These are phyloP conservation scores for Geococcyx californianus DNA, from an alignment of 2,113 vertebrate genomes.

Conservation along the genomic window DNA sequence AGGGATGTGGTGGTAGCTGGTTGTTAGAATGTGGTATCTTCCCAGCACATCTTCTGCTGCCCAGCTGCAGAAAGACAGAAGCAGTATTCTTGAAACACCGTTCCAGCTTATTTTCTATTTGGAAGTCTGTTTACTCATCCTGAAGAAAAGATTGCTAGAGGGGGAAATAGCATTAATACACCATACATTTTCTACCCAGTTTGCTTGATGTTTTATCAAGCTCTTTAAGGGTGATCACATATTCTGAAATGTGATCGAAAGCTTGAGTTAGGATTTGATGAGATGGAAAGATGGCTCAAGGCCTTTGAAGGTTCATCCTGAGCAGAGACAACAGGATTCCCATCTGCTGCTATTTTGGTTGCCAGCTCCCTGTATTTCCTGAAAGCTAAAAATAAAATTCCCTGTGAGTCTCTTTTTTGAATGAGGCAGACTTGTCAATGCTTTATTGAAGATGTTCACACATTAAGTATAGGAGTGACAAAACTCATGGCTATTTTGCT, in stretches of 20 bases:
- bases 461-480: background rate
- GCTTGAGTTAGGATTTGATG: background rate
- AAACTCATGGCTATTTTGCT: background rate
- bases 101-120: background rate
- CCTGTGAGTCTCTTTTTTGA: background rate
- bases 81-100: background rate
- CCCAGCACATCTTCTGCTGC: background rate
- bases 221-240: background rate
- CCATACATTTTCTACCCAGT: background rate
- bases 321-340: background rate
- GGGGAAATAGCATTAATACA: background rate
- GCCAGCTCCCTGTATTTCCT: background rate
- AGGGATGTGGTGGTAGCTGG: rapidly evolving
- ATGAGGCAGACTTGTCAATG: background rate
- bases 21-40: background rate
- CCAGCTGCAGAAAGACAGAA: background rate
- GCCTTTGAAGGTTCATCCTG: background rate
- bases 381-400: constrained; percentile 4
- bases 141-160: background rate
- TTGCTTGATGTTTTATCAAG: background rate
- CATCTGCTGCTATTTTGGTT: background rate
- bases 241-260: background rate
- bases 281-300: background rate
- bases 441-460: background rate
- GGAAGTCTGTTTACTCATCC: background rate